A percentile compares a stretch with the other conserved stretches of the same genome.
These are phyloP conservation scores for Glossosoma conforme DNA, from an alignment of 1,140 invertebrate genomes.

Conservation along the genomic window DNA sequence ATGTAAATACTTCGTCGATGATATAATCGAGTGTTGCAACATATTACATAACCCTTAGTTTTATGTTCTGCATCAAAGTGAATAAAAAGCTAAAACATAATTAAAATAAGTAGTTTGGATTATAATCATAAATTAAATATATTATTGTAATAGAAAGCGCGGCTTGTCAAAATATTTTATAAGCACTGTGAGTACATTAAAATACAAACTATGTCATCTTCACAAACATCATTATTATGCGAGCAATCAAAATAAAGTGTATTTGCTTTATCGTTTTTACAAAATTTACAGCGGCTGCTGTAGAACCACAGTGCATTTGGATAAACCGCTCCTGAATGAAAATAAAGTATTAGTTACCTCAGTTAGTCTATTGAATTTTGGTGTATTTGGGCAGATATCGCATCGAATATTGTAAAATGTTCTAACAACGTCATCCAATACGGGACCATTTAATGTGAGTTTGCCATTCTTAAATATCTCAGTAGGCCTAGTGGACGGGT, in stretches of 20 bases:
- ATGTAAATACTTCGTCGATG: slow-evolving; percentile 13
- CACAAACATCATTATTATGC: too few relatives aligned
- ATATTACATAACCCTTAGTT: slow-evolving; percentile 19
- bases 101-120: too few relatives aligned
- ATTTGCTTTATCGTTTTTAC: too few relatives aligned
- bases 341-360: slow-evolving; percentile 1
- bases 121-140: too few relatives aligned
- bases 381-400: slow-evolving; percentile 7
- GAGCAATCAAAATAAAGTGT: too few relatives aligned
- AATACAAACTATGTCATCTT: too few relatives aligned
- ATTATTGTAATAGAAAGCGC: too few relatives aligned
- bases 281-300: too few relatives aligned
- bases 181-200: too few relatives aligned
- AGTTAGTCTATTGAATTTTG: slow-evolving; percentile 2
- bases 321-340: too few relatives aligned
- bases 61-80: slow-evolving; percentile 14
- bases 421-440: slow-evolving; percentile 9
- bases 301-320: too few relatives aligned
- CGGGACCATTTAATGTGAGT: slow-evolving; percentile 16
- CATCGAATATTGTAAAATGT: slow-evolving; percentile 20
- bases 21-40: slow-evolving; percentile 19
- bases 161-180: too few relatives aligned
- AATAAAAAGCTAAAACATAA: slow-evolving; percentile 8
- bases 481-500: not conserved
- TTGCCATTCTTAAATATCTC: slow-evolving; percentile 22